Percentiles rank a stretch among this genome's conserved stretches.
Evolutionary conservation across 2,113 vertebrate species (phyloP).

Genomic region (Ranitomeya variabilis): DNA sequence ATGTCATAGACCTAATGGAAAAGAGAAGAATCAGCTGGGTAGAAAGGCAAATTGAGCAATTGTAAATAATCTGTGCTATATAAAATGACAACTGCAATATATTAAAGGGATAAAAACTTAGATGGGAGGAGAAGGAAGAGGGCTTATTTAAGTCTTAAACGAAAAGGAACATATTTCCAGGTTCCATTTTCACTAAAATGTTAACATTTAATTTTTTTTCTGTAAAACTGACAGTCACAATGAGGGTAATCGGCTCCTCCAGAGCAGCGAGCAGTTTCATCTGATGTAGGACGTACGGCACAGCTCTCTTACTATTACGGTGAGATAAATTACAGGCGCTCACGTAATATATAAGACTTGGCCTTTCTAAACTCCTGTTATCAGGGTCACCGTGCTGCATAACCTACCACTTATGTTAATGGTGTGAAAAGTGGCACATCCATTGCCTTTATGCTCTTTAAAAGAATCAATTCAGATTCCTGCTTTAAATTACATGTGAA

Average conservation of each 20-base stretch:
- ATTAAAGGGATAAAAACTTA: no score
- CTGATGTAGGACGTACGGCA: not conserved
- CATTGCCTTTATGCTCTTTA: not conserved
- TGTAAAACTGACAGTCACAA: not conserved
- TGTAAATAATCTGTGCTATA: no score
- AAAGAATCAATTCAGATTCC: not conserved
- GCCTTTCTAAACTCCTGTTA: not conserved
- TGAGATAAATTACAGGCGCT: not conserved
- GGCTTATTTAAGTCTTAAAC: not conserved
- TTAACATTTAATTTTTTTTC: slow-evolving; percentile 18
- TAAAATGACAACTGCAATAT: no score
- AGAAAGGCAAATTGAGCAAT: no score
- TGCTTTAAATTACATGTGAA: not conserved
- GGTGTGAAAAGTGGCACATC: not conserved
- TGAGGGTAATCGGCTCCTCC: not conserved
- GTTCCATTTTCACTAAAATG: not conserved
- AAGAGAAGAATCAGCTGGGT: no score
- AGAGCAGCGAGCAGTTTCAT: not conserved
- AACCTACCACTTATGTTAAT: not conserved
- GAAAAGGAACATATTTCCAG: not conserved
- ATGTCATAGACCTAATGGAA: no score
- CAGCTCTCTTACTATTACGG: not conserved
- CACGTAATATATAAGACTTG: not conserved
- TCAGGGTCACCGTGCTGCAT: not conserved
- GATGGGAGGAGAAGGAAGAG: no score